These are phyloP conservation scores for Rhabdomys dilectus DNA, from an alignment of 2,113 vertebrate genomes.

Conservation along the genomic window DNA sequence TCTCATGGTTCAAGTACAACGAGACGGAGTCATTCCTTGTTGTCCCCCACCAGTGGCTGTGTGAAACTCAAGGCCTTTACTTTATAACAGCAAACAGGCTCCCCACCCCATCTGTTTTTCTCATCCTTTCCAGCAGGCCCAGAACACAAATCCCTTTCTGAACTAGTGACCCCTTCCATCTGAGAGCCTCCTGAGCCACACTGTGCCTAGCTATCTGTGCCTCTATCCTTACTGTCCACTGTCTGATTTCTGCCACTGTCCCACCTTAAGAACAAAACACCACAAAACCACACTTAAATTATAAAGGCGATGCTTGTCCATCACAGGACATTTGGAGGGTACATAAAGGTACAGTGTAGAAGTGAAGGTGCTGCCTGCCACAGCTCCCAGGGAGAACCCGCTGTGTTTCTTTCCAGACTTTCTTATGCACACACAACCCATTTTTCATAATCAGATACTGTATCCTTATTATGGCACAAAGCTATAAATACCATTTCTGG, in stretches of 20 bases:
- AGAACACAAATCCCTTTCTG: background rate
- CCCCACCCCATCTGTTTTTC: background rate
- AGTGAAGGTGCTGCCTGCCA: conserved; percentile 38
- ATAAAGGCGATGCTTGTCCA: conserved; percentile 15
- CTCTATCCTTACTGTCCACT: background rate
- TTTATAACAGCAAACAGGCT: conserved; percentile 42
- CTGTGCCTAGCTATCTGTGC: background rate
- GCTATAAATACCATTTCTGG: background rate
- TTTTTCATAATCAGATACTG: conserved; percentile 58
- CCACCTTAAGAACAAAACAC: background rate
- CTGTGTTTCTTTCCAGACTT: background rate
- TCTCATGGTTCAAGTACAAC: background rate
- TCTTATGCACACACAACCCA: background rate
- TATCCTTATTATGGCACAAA: conserved; percentile 24
- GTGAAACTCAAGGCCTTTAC: conserved; percentile 23
- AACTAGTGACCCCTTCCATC: background rate
- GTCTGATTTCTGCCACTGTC: background rate
- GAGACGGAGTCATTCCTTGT: background rate
- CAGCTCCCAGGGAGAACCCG: background rate
- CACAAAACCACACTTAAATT: background rate
- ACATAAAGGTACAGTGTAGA: background rate
- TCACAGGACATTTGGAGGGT: conserved; percentile 2
- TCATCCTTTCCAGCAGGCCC: background rate
- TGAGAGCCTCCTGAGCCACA: background rate
- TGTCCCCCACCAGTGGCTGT: background rate